Evolutionary conservation across 2,113 vertebrate species (phyloP).

Genomic region (Semicossyphus pulcher): DNA sequence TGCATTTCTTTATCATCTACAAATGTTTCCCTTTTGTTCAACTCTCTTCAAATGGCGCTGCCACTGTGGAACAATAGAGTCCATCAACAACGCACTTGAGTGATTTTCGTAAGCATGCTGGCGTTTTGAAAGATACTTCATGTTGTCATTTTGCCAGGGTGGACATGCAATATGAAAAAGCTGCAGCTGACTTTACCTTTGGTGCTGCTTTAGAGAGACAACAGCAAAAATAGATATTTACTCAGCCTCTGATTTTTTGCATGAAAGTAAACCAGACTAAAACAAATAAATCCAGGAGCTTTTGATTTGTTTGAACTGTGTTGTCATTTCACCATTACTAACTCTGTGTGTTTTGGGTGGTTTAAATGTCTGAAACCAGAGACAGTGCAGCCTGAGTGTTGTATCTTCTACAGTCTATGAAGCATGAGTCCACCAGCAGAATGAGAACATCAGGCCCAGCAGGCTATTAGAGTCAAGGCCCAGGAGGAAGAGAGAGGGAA

Average conservation of each 20-base stretch:
- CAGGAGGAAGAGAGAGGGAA: constrained; percentile 48
- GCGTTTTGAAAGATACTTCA: background rate
- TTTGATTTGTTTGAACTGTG: background rate
- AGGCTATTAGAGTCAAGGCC: constrained; percentile 53
- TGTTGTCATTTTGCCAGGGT: background rate
- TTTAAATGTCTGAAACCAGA: constrained; percentile 21
- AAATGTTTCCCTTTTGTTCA: background rate
- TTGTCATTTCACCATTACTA: background rate
- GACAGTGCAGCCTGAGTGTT: background rate
- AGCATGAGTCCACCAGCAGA: constrained; percentile 26
- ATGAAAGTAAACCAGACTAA: background rate
- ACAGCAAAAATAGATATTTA: background rate
- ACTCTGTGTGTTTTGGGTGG: background rate
- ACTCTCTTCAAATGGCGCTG: background rate
- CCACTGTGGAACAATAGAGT: background rate
- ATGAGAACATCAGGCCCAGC: constrained; percentile 25
- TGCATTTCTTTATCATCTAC: background rate
- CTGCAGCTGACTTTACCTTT: constrained; percentile 5
- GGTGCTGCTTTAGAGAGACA: background rate
- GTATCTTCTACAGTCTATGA: constrained; percentile 7
- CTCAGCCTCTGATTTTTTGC: background rate
- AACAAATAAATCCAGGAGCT: background rate
- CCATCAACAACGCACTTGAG: background rate
- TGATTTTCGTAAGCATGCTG: constrained; percentile 1
- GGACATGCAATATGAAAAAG: background rate